These are phyloP conservation scores for Orientallactaga bullata DNA, from an alignment of 2,113 vertebrate species.

Conservation along the genomic window DNA sequence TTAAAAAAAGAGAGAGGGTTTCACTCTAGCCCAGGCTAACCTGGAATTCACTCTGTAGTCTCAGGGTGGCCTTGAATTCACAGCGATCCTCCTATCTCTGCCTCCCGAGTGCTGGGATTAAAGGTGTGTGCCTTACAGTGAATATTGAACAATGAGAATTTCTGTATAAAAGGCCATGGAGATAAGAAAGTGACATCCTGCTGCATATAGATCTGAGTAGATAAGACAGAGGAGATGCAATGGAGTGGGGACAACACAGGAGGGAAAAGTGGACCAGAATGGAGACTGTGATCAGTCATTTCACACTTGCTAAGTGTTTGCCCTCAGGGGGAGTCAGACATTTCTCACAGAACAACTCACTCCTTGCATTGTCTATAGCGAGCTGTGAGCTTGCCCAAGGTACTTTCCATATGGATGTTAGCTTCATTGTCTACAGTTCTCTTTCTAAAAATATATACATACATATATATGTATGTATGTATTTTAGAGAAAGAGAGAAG, in stretches of 20 bases:
- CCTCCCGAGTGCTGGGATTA: no score
- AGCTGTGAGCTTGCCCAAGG: no score
- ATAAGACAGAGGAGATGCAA: background rate
- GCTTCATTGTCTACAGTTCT: background rate
- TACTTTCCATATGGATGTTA: background rate
- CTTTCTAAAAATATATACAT: background rate
- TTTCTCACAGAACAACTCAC: no score
- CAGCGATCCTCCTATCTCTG: no score
- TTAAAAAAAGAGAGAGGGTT: no score
- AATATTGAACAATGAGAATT: conserved; percentile 10
- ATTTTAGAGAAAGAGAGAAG: no score
- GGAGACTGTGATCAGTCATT: background rate
- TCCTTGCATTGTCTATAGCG: no score
- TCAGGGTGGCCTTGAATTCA: no score
- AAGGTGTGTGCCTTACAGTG: background rate
- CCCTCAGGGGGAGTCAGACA: background rate
- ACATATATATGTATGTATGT: no score
- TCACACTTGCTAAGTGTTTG: background rate
- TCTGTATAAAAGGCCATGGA: background rate
- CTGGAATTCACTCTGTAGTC: no score
- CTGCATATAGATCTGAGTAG: background rate
- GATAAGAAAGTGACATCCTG: background rate
- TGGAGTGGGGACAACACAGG: background rate
- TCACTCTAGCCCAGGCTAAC: no score
- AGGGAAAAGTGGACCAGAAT: background rate